Evolutionary conservation across 1,140 invertebrate species (phyloP), one percentile per base, ranked within the genome.

Genomic region (Ostrea denselamellosa): DNA sequence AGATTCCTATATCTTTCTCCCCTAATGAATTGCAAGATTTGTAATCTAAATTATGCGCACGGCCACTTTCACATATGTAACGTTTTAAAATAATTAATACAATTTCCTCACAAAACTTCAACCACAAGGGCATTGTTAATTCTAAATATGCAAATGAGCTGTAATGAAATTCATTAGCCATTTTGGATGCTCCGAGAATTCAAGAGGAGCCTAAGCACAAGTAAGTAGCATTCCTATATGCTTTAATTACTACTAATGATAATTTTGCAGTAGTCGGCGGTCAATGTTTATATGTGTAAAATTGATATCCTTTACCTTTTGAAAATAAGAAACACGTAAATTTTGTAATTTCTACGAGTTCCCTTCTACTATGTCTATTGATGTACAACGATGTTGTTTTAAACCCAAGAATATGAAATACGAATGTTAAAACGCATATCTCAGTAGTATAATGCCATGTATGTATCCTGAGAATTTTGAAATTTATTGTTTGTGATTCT

Each of bases 81-180:
- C 14, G 68, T 77, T 77, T 77, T 28, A 44, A 71, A 77, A 77
- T 77, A 77, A 77, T 77, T 77, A 77, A 77, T 77, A 77, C 68
- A 77, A 77, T 77, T 34, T 77, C 25, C 68, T 77, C 68, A 28
- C 68, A 77, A 77, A 77, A 8, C 68, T 77, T 77, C 68, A 77
- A 77, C 68, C 68, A 77, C 68, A 77, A 77, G 68, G 14, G 22
- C 25, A 25, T 28, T 77, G 68, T 77, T 77, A 77, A 77, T 77
- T 77, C 25, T 22, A 77, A 25, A 77, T 77, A 77, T 77, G 68
- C 68, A 77, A 77, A 77, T 77, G 68, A 77, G 68, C 68, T 25
- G 9, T 77, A 25, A 77, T 28, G 68, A 77, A 77, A 77, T 77
- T 77, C 68, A 77, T 77, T 28, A 17, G 68, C 68, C 68, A 77